Percentiles rank a stretch among this genome's conserved stretches.
These are phyloP conservation scores for Poeciliopsis turneri DNA, from an alignment of 2,797 vertebrate genomes.

Conservation along the genomic window DNA sequence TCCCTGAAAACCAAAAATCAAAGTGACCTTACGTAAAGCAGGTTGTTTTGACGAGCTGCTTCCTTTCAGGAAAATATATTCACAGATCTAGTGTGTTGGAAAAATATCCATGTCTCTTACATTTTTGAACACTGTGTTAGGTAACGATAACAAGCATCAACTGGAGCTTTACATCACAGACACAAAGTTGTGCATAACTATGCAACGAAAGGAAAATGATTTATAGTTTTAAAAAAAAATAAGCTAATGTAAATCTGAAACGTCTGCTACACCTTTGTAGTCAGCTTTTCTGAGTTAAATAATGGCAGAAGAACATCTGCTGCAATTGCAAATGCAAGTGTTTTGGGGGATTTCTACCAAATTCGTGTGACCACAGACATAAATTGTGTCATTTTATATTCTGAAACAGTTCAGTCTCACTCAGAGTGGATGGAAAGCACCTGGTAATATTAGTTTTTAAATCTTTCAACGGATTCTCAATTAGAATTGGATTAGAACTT, in stretches of 20 bases:
- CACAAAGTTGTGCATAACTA: background rate
- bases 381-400: background rate
- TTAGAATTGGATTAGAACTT: background rate
- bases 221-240: background rate
- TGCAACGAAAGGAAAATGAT: background rate
- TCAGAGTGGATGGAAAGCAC: background rate
- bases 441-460: background rate
- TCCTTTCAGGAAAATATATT: background rate
- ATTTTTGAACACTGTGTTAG: background rate
- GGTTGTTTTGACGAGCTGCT: background rate
- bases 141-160: background rate
- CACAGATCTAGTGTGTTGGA: background rate
- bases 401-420: background rate
- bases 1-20: constrained; percentile 81
- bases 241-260: background rate
- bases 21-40: background rate
- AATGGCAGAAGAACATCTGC: background rate
- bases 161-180: background rate
- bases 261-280: background rate
- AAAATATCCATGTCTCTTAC: background rate
- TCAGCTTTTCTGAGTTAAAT: background rate
- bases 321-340: background rate
- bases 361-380: background rate
- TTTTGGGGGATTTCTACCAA: background rate
- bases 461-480: background rate